These are phyloP conservation scores for Hydractinia echinata DNA, from an alignment of 30 jellyfish, hydroid and myxozoan genomes.

Conservation along the genomic window DNA sequence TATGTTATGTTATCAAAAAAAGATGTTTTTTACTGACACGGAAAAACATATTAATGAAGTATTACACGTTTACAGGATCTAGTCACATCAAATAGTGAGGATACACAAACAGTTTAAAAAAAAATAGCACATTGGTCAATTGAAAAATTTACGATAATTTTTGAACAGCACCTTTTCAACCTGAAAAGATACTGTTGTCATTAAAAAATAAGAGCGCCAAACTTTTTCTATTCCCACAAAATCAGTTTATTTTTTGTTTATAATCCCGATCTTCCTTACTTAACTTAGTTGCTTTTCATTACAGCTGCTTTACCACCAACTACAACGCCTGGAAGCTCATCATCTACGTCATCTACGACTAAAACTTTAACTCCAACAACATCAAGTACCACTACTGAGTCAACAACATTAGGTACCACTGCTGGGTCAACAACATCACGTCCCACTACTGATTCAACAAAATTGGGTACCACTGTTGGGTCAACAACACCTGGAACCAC, in stretches of 20 bases:
- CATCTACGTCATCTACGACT: constrained; percentile 14
- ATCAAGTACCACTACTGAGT: not conserved
- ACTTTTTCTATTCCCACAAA: too few relatives aligned
- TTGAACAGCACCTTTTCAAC: too few relatives aligned
- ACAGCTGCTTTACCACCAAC: constrained; percentile 19
- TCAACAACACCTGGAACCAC: constrained; percentile 34
- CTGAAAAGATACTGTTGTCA: too few relatives aligned
- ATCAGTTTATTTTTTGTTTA: not conserved
- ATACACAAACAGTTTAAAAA: too few relatives aligned
- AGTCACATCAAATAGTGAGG: too few relatives aligned
- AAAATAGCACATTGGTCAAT: too few relatives aligned
- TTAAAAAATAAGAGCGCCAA: too few relatives aligned
- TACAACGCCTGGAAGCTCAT: constrained; percentile 3
- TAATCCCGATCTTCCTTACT: constrained; percentile 3
- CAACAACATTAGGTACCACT: constrained; percentile 13
- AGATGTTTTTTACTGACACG: too few relatives aligned
- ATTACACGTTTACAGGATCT: too few relatives aligned
- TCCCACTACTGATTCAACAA: not conserved
- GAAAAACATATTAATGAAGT: too few relatives aligned
- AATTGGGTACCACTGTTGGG: not conserved
- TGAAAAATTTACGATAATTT: too few relatives aligned
- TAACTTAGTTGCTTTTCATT: not conserved
- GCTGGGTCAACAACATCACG: constrained; percentile 4
- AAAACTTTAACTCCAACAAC: constrained; percentile 22
- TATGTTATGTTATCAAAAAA: constrained; percentile 12